A percentile compares a stretch with the other conserved stretches of the same genome.
Evolutionary conservation across 2,797 vertebrate genomes (phyloP).

Genomic region (Gymnoscopelus braueri): DNA sequence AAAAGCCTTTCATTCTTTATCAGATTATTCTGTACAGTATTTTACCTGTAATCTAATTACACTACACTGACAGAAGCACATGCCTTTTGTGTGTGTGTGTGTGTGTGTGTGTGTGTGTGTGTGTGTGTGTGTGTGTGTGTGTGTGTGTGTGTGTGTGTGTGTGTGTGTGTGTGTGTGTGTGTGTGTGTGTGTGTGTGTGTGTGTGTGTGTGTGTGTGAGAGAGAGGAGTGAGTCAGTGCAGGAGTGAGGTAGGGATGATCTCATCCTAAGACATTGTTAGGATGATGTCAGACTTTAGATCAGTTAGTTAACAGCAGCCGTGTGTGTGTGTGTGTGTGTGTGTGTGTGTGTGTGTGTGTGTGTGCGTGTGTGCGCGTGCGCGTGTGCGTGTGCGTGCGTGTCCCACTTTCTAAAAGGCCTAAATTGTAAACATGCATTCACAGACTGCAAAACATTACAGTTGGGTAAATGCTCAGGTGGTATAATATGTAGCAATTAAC

Average conservation of each 20-base stretch:
- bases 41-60: slow-evolving; percentile 48
- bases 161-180: too few species aligned
- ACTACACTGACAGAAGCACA: slow-evolving; percentile 11
- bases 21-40: slow-evolving; percentile 39
- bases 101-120: background rate
- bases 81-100: too few species aligned
- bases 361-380: background rate
- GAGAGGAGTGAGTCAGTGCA: slow-evolving; percentile 40
- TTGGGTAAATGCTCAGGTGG: too few species aligned
- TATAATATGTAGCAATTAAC: too few species aligned
- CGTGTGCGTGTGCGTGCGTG: too few species aligned
- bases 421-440: background rate
- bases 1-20: slow-evolving; percentile 65
- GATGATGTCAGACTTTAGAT: slow-evolving; percentile 77
- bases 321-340: slow-evolving; percentile 8
- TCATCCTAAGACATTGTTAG: slow-evolving; percentile 61
- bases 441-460: too few species aligned
- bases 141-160: too few species aligned
- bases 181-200: too few species aligned
- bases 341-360: slow-evolving; percentile 2
- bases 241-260: slow-evolving; percentile 57
- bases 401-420: too few species aligned
- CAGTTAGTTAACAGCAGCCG: background rate
- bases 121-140: too few species aligned
- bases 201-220: too few species aligned